Evolutionary conservation across 2,888 invertebrate species (phyloP), one percentile per base, ranked within the genome.

Genomic region (Ormia ochracea): DNA sequence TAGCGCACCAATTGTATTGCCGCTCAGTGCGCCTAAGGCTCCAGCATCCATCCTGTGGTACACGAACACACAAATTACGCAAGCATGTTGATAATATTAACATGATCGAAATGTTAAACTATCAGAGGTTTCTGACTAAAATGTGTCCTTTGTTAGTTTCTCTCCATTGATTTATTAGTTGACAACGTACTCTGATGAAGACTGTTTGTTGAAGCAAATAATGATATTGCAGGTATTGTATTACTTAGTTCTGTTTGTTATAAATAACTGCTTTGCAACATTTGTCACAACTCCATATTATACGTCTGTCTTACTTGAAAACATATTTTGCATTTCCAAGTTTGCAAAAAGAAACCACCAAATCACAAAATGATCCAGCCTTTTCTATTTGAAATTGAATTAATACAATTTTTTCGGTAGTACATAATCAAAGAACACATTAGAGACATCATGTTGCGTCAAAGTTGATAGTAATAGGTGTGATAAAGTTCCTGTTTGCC

Each of bases 61-160:
- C 68, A 66, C 58, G 65, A 48, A 65, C 33, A 50, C 33, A 72
- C 75, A 76, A 63, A 54, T 61, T 69, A 54, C 45, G 65, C 66
- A 80, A 66, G 80, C 61, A 59, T 61, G 76, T 66, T 61, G 59
- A 33, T 41, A n/a, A n/a, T n/a, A 14, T 59, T 54, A 19, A 58
- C 17, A 38, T 33, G n/a, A 52, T 38, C 23, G 26, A 59, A 45
- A 65, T 26, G 23, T 54, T 38, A 33, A 68, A 48, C 58, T 68
- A 45, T 52, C 28, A 70, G 65, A 66, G 52, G 66, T 54, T 75
- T 66, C 31, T 72, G 72, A 70, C 69, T 70, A 56, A 83, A 83
- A 84, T 85, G 84, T 85, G 85, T 85, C 84, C 85, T 85, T 85
- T 84, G 85, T 72, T 70, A 68, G 68, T 45, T 54, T 61, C 43